Conservation (phyloP, 1,140 invertebrate species). For the Psix sp. region DNA sequence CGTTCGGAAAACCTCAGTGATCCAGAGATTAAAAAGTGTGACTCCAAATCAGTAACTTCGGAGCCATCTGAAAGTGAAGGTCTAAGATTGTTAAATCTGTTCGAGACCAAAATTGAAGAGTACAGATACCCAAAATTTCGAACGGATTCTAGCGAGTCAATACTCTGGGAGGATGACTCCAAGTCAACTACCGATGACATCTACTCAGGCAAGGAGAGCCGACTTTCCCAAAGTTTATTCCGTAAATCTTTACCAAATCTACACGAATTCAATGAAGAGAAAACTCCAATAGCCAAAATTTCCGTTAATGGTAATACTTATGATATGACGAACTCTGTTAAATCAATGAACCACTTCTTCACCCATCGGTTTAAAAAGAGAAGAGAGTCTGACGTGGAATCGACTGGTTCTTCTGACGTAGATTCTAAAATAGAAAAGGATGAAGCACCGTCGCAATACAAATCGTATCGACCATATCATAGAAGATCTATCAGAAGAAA, state of each 20-base stretch:
- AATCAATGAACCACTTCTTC: conserved; percentile 38
- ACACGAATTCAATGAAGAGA: not conserved
- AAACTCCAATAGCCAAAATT: conserved; percentile 43
- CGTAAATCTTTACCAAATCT: conserved; percentile 54
- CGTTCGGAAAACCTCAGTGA: not conserved
- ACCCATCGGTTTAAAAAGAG: not conserved
- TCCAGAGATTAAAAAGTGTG: not conserved
- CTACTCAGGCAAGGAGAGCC: conserved; percentile 13
- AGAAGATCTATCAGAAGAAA: conserved; percentile 6
- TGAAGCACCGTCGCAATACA: too few relatives aligned
- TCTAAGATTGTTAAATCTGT: conserved; percentile 25
- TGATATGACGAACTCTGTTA: conserved; percentile 14
- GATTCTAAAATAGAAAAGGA: not conserved
- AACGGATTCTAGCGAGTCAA: conserved; percentile 15
- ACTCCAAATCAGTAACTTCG: not conserved
- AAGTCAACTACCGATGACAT: conserved; percentile 27
- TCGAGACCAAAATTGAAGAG: conserved; percentile 44
- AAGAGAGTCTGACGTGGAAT: not conserved
- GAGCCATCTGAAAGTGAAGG: conserved; percentile 17
- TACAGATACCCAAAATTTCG: conserved; percentile 26
- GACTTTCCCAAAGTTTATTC: conserved; percentile 1
- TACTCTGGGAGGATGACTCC: conserved; percentile 33
- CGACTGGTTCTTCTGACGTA: conserved; percentile 7
- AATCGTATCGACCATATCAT: too few relatives aligned
- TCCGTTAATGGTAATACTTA: conserved; percentile 44